A percentile compares a stretch with the other conserved stretches of the same genome.
Conservation (phyloP, 2,888 invertebrate genomes). For the Zhuqinia jingwanae region DNA sequence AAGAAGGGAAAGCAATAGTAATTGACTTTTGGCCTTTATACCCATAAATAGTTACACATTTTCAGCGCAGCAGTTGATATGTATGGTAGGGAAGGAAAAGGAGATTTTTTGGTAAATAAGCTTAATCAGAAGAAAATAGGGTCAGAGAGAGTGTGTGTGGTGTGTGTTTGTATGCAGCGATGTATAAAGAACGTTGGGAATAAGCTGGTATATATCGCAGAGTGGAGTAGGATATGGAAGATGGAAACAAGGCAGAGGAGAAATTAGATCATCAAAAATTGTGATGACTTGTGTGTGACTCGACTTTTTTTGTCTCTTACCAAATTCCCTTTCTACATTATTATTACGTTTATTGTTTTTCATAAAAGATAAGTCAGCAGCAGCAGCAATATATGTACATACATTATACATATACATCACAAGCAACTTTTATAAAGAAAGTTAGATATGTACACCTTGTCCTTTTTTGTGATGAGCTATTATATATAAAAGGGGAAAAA, state of each 20-base stretch:
- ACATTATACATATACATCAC: too few relatives aligned
- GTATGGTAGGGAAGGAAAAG: too few relatives aligned
- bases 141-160: neutral
- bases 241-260: neutral
- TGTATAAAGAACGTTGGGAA: too few relatives aligned
- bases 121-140: conserved; percentile 25
- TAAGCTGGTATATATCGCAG: too few relatives aligned
- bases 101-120: conserved; percentile 2
- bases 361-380: neutral
- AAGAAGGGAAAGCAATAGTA: conserved; percentile 24
- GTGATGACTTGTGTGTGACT: conserved; percentile 49
- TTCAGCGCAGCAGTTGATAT: neutral
- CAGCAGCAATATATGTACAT: conserved; percentile 47
- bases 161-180: neutral
- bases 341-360: neutral
- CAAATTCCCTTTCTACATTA: neutral
- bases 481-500: too few relatives aligned
- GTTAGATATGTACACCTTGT: neutral
- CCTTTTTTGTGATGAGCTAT: neutral
- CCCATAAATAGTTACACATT: neutral
- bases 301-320: too few relatives aligned
- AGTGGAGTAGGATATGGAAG: too few relatives aligned
- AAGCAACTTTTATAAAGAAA: conserved; percentile 5
- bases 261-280: conserved; percentile 36
- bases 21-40: conserved; percentile 64